phyloP scores from a whole-genome alignment of 2,888 invertebrate species.

The Caenorhabditis sinica region DNA sequence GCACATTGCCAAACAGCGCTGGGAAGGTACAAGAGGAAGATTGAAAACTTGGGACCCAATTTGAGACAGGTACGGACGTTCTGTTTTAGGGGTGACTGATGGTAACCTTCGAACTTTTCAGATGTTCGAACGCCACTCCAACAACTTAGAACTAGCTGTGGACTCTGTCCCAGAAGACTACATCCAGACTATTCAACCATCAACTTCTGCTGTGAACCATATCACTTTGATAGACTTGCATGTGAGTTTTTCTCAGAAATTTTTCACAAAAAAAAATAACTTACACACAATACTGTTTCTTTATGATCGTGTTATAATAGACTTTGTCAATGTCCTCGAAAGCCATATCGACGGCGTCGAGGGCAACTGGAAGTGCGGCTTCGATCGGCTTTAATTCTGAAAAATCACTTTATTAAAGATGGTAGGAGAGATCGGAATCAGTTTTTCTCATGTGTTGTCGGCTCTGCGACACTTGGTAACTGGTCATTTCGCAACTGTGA shows the following conservation, averaged over 20 bases:
- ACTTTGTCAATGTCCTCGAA: too few species aligned
- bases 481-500: too few species aligned
- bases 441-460: too few species aligned
- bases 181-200: constrained; percentile 73
- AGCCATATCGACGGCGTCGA: too few species aligned
- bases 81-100: background rate
- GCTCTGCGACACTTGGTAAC: too few species aligned
- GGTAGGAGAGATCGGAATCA: too few species aligned
- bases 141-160: constrained; percentile 74
- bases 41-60: constrained; percentile 76
- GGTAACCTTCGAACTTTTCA: constrained; percentile 39
- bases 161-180: constrained; percentile 69
- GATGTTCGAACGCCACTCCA: constrained; percentile 77
- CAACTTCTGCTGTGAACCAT: constrained; percentile 73
- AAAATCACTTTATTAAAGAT: too few species aligned
- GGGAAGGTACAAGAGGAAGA: constrained; percentile 77
- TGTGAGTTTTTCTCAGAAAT: constrained; percentile 23
- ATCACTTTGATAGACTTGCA: constrained; percentile 61
- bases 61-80: constrained; percentile 67
- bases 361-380: too few species aligned
- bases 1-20: constrained; percentile 78
- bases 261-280: background rate
- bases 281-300: background rate
- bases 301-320: background rate
- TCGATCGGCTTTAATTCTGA: too few species aligned